Base-by-base conservation (phyloP, 2,888 invertebrate genomes). In the Lamproptera curius region DNA sequence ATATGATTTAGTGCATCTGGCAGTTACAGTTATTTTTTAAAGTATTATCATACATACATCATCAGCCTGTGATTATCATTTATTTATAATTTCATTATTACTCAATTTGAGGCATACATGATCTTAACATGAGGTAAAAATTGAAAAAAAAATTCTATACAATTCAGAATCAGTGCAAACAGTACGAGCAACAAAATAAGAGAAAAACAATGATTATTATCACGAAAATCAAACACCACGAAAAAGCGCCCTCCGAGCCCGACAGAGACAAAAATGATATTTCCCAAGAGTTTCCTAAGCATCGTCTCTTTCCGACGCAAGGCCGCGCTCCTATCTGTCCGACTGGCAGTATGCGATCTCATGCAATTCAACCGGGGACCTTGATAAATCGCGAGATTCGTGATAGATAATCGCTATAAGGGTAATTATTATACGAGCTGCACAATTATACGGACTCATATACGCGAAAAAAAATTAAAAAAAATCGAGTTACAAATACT, bases 311-410 rank as follows among this genome's bases (percentile, higher is more conserved):
- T 84, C 68, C 57, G 60, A 70, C 78, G 66, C 79, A 81, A 83
- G 78, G 81, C 76, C 76, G 74, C 57, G 57, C 52, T 59, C 67
- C 65, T 63, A 44, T 53, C 63, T 59, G 43, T 53, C 63, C 58
- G 63, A 80, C 84, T 67, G 76, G 54, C 84, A 84, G 82, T 70
- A 76, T 71, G 70, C 79, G 76, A 84, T 84, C 83, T 86, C 83
- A 82, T 87, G 85, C 86, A 85, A 83, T 77, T 72, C 68, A n/a
- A n/a, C n/a, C n/a, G n/a, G 58, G 73, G 81, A 81, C 87, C 87
- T 86, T 87, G 87, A 79, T 84, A 79, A 73, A 79, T 76, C 83
- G 84, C 84, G 82, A 83, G 81, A 84, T 87, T 87, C 85, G 86
- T 81, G 83, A 78, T 83, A 83, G 84, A 81, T 82, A 84, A 83